phyloP scores from a whole-genome alignment of 2,888 invertebrate genomes.

The Hypsopygia costalis region DNA sequence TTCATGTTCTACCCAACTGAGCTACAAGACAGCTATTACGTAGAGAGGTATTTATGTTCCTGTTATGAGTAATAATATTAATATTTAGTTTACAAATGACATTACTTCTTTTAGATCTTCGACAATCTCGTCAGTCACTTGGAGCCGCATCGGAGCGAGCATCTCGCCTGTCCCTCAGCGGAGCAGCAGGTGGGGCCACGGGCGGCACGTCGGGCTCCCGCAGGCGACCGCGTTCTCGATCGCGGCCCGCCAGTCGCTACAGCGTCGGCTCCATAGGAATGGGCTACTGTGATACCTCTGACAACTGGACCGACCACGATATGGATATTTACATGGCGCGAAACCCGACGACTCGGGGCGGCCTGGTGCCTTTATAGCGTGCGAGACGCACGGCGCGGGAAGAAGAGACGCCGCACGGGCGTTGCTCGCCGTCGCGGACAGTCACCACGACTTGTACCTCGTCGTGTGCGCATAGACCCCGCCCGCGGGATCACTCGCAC shows the following conservation, averaged over 20 bases:
- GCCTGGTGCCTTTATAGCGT: conserved; percentile 89
- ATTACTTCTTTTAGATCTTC: conserved; percentile 83
- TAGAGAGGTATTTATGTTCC: too few species aligned
- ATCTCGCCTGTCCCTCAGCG: conserved; percentile 87
- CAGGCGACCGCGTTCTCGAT: conserved; percentile 88
- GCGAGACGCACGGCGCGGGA: conserved; percentile 43
- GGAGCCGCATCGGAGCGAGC: conserved; percentile 91
- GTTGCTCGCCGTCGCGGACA: conserved; percentile 38
- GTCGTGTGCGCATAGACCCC: conserved; percentile 42
- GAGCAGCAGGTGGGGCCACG: conserved; percentile 82
- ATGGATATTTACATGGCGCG: conserved; percentile 97
- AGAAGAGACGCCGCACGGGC: conserved; percentile 35
- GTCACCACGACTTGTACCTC: conserved; percentile 37
- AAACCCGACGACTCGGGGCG: conserved; percentile 92
- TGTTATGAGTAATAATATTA: too few species aligned
- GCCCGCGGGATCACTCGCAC: conserved; percentile 27
- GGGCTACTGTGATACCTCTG: conserved; percentile 93
- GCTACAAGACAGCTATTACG: too few species aligned
- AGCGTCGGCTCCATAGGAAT: conserved; percentile 90
- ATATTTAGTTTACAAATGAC: not conserved
- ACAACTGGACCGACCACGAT: conserved; percentile 97
- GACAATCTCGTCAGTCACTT: conserved; percentile 92
- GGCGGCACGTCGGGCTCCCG: conserved; percentile 82
- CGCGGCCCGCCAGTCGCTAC: conserved; percentile 89
- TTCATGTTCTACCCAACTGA: too few species aligned